Base-by-base conservation (phyloP, 2,113 vertebrate species). In the Rhinopithecus roxellana region DNA sequence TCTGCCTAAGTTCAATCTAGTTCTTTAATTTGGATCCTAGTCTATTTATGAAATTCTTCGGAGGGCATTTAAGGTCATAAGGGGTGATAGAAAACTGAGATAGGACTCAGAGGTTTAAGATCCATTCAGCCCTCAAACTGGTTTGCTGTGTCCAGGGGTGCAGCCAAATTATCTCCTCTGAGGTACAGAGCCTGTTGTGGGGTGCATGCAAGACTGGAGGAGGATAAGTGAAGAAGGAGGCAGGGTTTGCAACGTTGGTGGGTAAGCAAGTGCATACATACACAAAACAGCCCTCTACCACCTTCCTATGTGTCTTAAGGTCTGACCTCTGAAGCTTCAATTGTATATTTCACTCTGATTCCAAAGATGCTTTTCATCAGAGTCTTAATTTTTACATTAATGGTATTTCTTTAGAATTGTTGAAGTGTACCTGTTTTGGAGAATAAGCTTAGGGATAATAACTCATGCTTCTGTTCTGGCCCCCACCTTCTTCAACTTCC, bases 21-120 rank as follows among this genome's bases (percentile, higher is more conserved):
- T 93, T 96, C 84, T 97, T 97, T 97, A 84, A 88, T 96, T 96
- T 78, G 85, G 23, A 84, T 90, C 89, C 72, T 82, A 4, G 89
- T 90, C 77, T 64, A 38, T 96, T 96, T 95, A 59, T 81, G 93
- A 79, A 61, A 72, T 95, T 90, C 69, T 97, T 85, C 22, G 22
- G 13, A 8, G 50, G 85, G 50, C 40, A 85, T 92, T 91, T 84
- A 88, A 95, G 96, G 90, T 97, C 84, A 94, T 11, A 38, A 30
- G 48, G n/a, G 43, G 38, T 93, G 90, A 96, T 32, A 77, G 92
- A 81, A 95, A 90, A 77, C 30, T 50, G 85, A 92, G 67, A 86
- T 32, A 57, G 23, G 18, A 61, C 59, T 48, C 32, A 25, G 57
- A 70, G 25, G 30, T 23, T 52, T 50, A 38, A 32, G 45, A 79